Evolutionary conservation across 2,888 invertebrate species (phyloP), one percentile per base, ranked within the genome.

Genomic region (Drosophila diplacantha): DNA sequence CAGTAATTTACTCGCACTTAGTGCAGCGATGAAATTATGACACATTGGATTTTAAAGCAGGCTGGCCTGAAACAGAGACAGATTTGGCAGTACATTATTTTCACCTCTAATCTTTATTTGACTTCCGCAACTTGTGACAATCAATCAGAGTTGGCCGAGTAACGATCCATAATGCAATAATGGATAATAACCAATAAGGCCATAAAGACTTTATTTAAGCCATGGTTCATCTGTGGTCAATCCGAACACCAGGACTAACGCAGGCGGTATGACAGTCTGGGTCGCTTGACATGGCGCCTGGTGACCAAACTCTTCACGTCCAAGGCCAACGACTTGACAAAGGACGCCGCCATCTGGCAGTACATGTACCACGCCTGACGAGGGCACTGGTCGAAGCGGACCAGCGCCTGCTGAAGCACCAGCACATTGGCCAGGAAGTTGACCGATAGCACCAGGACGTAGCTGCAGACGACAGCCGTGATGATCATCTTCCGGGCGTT

Each of bases 401-500:
- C 16, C 29, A 64, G n/a, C 6, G 54, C 26, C 22, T 54, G 22
- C 29, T 69, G 65, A 9, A 69, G 16, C 8, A 54, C 57, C 16
- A 71, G 5, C 4, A 41, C 65, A 24, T 69, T 69, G 37, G 37
- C 38, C 14, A 50, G 14, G 3, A 69, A 16, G 38, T 64, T 69
- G 14, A 54, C 20, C 16, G 34, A 2, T 22, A 69, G 44, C 5
- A 50, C 18, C 6, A 34, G 11, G 7, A 38, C 18, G 31, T 69
- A 69, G 3, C 9, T 8, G 20, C 24, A 22, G 1, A 38, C 22
- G 14, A 65, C 47, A 6, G 3, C 47, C 11, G 31, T 31, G 12
- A 41, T 58, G 53, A 62, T 18, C 35, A 16, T 12, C 26, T 39
- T 56, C 2, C 22, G 46, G 18, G 8, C 4, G 14, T 34, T 16